phyloP scores from a whole-genome alignment of 2,797 vertebrate species.

The Delichon dasypus region DNA sequence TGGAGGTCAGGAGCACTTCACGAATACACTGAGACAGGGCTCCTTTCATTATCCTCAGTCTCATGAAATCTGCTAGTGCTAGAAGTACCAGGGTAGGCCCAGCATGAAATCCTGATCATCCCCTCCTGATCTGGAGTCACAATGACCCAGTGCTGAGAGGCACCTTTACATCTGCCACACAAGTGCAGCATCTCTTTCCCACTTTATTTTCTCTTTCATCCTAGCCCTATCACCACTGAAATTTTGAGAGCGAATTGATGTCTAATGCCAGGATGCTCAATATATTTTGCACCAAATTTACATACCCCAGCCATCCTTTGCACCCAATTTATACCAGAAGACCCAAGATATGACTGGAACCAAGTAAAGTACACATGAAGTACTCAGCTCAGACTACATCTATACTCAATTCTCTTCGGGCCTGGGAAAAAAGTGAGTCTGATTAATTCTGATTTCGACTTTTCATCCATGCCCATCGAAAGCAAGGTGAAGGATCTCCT shows the following conservation, averaged over 20 bases:
- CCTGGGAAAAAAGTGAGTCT: not conserved
- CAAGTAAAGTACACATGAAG: not conserved
- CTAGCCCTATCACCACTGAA: not conserved
- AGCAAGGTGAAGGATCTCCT: not conserved
- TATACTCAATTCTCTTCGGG: not conserved
- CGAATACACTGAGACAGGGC: not conserved
- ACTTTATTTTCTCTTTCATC: not conserved
- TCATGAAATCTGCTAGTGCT: not conserved
- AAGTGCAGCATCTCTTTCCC: not conserved
- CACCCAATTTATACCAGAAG: not conserved
- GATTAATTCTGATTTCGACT: not conserved
- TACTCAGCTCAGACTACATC: not conserved
- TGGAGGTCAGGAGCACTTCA: constrained; percentile 54
- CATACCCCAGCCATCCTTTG: not conserved
- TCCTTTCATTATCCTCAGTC: not conserved
- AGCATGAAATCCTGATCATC: not conserved
- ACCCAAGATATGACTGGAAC: not conserved
- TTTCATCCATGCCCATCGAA: not conserved
- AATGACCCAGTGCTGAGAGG: not conserved
- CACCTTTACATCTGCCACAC: not conserved
- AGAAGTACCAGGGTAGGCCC: not conserved
- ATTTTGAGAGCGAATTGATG: not conserved
- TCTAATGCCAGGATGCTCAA: not conserved
- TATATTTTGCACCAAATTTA: not conserved
- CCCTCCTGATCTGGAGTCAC: not conserved